These are phyloP conservation scores for Danionella cerebrum DNA, from an alignment of 2,113 vertebrate genomes.

Conservation along the genomic window DNA sequence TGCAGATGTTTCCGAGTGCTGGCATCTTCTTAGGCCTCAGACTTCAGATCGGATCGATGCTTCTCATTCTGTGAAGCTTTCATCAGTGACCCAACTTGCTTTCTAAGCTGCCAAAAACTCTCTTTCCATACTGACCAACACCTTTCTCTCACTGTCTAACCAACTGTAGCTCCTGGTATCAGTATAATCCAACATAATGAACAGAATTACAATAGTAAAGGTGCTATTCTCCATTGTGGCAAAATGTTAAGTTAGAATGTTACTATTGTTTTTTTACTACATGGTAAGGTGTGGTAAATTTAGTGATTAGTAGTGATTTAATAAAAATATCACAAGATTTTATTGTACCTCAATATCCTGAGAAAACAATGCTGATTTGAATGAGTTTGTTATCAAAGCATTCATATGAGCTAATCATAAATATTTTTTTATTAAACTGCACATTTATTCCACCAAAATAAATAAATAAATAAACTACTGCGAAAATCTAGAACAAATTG, in stretches of 20 bases:
- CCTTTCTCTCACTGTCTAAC: constrained; percentile 37
- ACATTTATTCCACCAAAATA: too few relatives aligned
- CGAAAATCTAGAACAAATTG: too few relatives aligned
- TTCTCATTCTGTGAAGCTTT: neutral
- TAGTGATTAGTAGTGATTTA: too few relatives aligned
- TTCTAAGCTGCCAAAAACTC: constrained; percentile 27
- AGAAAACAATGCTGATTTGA: too few relatives aligned
- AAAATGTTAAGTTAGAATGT: neutral
- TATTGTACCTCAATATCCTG: too few relatives aligned
- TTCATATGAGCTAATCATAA: too few relatives aligned
- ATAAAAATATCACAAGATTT: too few relatives aligned
- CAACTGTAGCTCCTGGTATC: constrained; percentile 55
- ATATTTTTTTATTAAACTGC: too few relatives aligned
- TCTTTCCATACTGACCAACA: constrained; percentile 25
- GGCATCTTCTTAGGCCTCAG: neutral
- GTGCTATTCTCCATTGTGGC: neutral
- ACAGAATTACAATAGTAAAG: constrained; percentile 20
- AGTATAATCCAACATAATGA: constrained; percentile 41
- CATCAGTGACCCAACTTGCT: constrained; percentile 1
- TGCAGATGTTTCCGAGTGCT: neutral
- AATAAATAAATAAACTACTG: too few relatives aligned
- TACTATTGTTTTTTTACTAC: neutral
- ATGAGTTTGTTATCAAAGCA: too few relatives aligned
- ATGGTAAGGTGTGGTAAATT: too few relatives aligned
- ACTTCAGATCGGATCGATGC: neutral